A percentile compares a stretch with the other conserved stretches of the same genome.
Conservation (phyloP, 1,140 invertebrate genomes). For the Dendrolimus kikuchii region DNA sequence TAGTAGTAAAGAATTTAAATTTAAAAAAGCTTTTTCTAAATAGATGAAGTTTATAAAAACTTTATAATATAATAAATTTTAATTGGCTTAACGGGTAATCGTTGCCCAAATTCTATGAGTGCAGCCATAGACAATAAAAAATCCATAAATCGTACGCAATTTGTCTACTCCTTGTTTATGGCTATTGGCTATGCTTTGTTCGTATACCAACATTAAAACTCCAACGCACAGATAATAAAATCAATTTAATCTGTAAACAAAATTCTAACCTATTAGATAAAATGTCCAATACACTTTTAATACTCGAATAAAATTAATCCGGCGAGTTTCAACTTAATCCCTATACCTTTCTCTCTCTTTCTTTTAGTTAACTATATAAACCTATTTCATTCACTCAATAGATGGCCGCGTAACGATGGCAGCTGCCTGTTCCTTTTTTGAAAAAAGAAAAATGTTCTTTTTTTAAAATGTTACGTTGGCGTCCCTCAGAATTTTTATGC, state of each 20-base stretch:
- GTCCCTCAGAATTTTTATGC: constrained; percentile 44
- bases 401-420: constrained; percentile 46
- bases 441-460: constrained; percentile 40
- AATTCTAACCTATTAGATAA: constrained; percentile 47
- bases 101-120: too few relatives aligned
- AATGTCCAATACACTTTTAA: constrained; percentile 51
- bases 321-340: constrained; percentile 45
- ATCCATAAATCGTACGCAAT: background rate
- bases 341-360: constrained; percentile 25
- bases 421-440: constrained; percentile 58
- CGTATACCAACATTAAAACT: constrained; percentile 1
- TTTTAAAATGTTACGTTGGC: constrained; percentile 50
- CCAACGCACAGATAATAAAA: background rate
- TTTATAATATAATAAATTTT: too few relatives aligned
- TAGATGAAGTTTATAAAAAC: too few relatives aligned
- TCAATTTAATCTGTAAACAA: constrained; percentile 38
- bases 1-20: too few relatives aligned
- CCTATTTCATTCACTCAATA: constrained; percentile 25
- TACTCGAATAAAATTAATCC: constrained; percentile 58
- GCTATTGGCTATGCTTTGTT: constrained; percentile 2
- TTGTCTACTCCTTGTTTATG: constrained; percentile 4
- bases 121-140: too few relatives aligned
- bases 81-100: too few relatives aligned
- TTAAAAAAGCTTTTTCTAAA: too few relatives aligned
- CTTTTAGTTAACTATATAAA: constrained; percentile 10